Evolutionary conservation across 2,113 vertebrate genomes (phyloP).

Genomic region (Crotalus viridis): DNA sequence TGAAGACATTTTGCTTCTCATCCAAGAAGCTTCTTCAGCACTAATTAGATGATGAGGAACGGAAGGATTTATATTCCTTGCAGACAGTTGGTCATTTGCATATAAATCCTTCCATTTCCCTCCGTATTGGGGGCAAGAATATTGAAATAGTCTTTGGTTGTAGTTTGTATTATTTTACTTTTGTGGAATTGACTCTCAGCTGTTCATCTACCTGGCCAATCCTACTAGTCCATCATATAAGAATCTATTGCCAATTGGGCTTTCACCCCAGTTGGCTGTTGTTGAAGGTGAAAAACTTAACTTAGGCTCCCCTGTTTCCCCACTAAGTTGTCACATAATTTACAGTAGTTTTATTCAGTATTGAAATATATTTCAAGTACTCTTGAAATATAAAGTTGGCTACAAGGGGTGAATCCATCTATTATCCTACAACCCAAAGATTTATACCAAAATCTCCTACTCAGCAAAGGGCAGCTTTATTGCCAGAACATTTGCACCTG

Average conservation of each 20-base stretch:
- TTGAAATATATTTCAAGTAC: background rate
- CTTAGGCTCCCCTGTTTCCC: background rate
- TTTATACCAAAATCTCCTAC: background rate
- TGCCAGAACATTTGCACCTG: background rate
- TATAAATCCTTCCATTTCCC: background rate
- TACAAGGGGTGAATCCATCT: background rate
- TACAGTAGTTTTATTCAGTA: background rate
- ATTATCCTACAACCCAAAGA: background rate
- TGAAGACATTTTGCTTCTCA: too few relatives aligned
- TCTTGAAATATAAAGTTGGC: background rate
- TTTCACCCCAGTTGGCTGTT: too few relatives aligned
- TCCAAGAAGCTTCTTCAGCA: background rate
- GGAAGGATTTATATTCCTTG: background rate
- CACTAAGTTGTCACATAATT: background rate
- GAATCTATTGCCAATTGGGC: background rate
- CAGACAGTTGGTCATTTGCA: background rate
- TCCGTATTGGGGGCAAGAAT: background rate
- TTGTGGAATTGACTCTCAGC: background rate
- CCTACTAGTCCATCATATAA: background rate
- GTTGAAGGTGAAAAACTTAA: background rate
- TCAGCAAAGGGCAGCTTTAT: background rate
- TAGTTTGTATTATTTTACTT: background rate
- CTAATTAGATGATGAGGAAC: background rate
- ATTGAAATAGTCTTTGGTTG: background rate
- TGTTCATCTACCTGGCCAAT: background rate